Conservation (phyloP, 2,113 vertebrate genomes). For the Salvelinus alpinus region DNA sequence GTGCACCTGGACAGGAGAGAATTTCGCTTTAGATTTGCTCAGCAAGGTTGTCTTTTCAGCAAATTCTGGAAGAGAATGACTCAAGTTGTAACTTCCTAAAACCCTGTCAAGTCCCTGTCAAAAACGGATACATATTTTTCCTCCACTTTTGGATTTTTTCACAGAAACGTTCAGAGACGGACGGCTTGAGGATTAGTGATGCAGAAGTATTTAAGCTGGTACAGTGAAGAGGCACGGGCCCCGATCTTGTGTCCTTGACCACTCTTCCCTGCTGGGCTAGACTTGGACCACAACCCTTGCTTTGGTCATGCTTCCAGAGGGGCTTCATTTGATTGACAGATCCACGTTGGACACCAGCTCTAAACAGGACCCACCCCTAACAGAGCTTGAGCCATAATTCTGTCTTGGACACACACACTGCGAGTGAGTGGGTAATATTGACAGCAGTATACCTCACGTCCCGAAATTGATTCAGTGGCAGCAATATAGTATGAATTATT, state of each 20-base stretch:
- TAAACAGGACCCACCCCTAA: conserved; percentile 32
- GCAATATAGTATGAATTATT: conserved; percentile 50
- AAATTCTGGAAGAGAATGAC: not conserved
- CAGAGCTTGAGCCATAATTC: conserved; percentile 14
- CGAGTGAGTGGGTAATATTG: conserved; percentile 15
- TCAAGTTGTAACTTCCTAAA: not conserved
- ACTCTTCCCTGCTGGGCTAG: conserved; percentile 24
- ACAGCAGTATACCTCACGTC: conserved; percentile 7
- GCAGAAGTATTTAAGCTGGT: not conserved
- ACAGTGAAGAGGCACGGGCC: not conserved
- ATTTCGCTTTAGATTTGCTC: not conserved
- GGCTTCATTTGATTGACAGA: conserved; percentile 51
- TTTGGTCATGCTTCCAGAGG: conserved; percentile 57
- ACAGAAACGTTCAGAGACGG: no score
- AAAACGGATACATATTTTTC: not conserved
- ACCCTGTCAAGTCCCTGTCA: not conserved
- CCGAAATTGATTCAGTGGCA: conserved; percentile 35
- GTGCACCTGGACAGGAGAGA: not conserved
- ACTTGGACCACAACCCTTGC: conserved; percentile 41
- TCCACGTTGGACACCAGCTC: conserved; percentile 38
- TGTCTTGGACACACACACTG: conserved; percentile 14
- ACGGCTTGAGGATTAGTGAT: not conserved
- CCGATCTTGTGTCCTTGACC: not conserved
- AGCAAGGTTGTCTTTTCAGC: no score
- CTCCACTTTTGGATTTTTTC: no score